Conservation (phyloP, 92 coral and sea anemone genomes). For the Palythoa grandis region DNA sequence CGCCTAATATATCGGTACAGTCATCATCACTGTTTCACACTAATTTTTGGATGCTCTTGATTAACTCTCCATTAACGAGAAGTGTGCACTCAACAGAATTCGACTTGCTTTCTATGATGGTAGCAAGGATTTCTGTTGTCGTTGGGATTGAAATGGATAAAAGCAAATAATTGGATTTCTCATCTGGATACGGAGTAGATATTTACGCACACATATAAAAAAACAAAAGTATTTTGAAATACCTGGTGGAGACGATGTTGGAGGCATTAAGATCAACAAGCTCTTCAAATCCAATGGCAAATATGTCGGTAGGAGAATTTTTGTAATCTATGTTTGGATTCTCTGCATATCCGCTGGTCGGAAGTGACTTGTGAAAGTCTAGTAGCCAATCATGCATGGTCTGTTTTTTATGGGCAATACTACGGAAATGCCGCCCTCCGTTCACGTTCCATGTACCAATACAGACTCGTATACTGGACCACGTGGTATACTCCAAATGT, state of each 20-base stretch:
- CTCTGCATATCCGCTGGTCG: conserved; percentile 81
- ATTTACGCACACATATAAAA: too few relatives aligned
- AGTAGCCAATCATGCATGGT: conserved; percentile 98
- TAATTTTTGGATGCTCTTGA: too few relatives aligned
- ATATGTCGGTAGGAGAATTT: conserved; percentile 83
- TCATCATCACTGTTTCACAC: too few relatives aligned
- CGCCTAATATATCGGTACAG: too few relatives aligned
- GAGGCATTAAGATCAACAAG: conserved; percentile 98
- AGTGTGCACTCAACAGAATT: too few relatives aligned
- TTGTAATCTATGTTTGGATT: conserved; percentile 67
- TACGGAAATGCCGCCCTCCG: conserved; percentile 98
- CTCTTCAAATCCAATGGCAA: conserved; percentile 99
- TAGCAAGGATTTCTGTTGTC: too few relatives aligned
- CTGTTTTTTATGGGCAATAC: conserved; percentile 97
- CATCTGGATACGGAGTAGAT: too few relatives aligned
- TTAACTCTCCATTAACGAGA: too few relatives aligned
- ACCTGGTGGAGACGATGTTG: conserved; percentile 96
- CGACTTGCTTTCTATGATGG: too few relatives aligned
- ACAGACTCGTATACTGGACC: conserved; percentile 93
- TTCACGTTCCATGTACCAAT: conserved; percentile 98
- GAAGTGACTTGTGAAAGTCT: conserved; percentile 87
- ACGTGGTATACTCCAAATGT: conserved; percentile 96
- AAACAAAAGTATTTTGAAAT: background rate
- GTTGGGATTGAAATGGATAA: too few relatives aligned
- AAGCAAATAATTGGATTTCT: too few relatives aligned